Evolutionary conservation across 1,140 invertebrate species (phyloP).

Genomic region (Platyura marginata): DNA sequence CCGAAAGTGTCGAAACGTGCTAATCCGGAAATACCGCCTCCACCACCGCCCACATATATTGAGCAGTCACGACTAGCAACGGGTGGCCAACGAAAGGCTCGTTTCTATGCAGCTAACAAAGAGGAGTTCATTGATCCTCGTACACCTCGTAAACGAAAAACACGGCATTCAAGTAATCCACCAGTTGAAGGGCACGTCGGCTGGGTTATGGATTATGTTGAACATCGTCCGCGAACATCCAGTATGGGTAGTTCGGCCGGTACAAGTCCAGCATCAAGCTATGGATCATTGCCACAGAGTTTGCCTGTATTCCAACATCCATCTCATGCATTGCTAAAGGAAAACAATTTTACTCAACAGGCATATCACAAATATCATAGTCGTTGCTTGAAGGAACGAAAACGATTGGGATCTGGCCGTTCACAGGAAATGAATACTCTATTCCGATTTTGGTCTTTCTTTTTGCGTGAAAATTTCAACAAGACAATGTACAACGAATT

Average conservation of each 20-base stretch:
- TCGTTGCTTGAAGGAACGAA: slow-evolving; percentile 83
- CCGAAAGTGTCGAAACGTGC: slow-evolving; percentile 37
- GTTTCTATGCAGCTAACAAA: slow-evolving; percentile 92
- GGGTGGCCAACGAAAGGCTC: slow-evolving; percentile 26
- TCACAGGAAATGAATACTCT: slow-evolving; percentile 95
- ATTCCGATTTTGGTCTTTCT: slow-evolving; percentile 99
- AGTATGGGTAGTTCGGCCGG: slow-evolving; percentile 56
- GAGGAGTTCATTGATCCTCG: slow-evolving; percentile 43
- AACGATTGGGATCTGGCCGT: slow-evolving; percentile 77
- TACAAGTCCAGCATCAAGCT: slow-evolving; percentile 55
- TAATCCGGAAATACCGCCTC: slow-evolving; percentile 54
- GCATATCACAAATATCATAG: slow-evolving; percentile 90
- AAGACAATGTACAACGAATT: slow-evolving; percentile 98
- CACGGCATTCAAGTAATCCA: slow-evolving; percentile 78
- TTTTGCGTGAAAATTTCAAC: slow-evolving; percentile 95
- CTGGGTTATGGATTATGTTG: slow-evolving; percentile 85
- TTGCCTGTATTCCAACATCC: slow-evolving; percentile 90
- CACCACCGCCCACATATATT: slow-evolving; percentile 41
- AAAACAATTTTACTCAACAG: slow-evolving; percentile 95
- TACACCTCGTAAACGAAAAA: slow-evolving; percentile 72
- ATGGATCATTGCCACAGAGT: slow-evolving; percentile 57
- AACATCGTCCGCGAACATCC: slow-evolving; percentile 56
- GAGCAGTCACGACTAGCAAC: slow-evolving; percentile 14
- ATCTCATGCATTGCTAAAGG: slow-evolving; percentile 84
- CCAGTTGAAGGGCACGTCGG: slow-evolving; percentile 90